phyloP scores from a whole-genome alignment of 2,113 vertebrate species.

The Salvelinus fontinalis region DNA sequence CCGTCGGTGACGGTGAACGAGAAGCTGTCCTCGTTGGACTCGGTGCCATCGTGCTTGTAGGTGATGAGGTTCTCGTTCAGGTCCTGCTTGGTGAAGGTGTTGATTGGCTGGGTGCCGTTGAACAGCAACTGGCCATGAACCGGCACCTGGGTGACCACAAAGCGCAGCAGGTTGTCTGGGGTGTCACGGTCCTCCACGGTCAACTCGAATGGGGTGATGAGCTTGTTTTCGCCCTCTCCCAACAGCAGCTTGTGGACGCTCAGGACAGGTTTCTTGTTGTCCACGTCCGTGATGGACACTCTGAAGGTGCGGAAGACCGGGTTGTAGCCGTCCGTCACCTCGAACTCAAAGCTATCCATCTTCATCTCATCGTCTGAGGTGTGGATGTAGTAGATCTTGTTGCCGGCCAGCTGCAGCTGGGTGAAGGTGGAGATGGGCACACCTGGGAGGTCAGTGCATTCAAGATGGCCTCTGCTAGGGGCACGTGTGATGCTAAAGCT shows the following conservation, averaged over 20 bases:
- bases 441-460: conserved; percentile 85
- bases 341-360: conserved; percentile 98
- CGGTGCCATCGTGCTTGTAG: conserved; percentile 89
- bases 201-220: conserved; percentile 95
- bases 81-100: conserved; percentile 88
- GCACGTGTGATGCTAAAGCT: conserved; percentile 91
- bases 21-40: conserved; percentile 87
- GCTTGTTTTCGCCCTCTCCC: conserved; percentile 84
- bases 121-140: conserved; percentile 87
- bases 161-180: conserved; percentile 79
- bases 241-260: conserved; percentile 82
- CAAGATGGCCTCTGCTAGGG: conserved; percentile 89
- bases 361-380: conserved; percentile 94
- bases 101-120: conserved; percentile 79
- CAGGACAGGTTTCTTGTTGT: conserved; percentile 94
- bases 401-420: conserved; percentile 93
- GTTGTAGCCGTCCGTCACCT: conserved; percentile 94
- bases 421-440: conserved; percentile 89
- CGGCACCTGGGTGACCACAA: conserved; percentile 86
- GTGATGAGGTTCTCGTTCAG: conserved; percentile 93
- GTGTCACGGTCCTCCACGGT: conserved; percentile 92
- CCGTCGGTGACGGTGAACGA: conserved; percentile 94
- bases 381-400: conserved; percentile 95
- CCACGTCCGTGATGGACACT: conserved; percentile 92
- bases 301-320: conserved; percentile 94